Evolutionary conservation across 2,888 invertebrate genomes (phyloP).

Genomic region (Cephus nigrinus): DNA sequence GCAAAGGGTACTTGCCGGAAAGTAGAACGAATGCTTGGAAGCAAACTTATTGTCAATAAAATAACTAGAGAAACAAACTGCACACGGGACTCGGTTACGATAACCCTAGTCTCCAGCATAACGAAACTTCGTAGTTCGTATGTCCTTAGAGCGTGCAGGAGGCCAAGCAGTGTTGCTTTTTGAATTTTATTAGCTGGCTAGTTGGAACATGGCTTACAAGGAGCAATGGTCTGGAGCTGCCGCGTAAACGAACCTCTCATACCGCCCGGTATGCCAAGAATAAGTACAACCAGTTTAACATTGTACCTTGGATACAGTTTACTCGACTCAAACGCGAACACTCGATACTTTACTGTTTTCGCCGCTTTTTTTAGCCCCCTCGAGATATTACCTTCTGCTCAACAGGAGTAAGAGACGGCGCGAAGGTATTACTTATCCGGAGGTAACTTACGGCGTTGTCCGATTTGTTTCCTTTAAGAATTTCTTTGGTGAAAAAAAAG

Average conservation of each 20-base stretch:
- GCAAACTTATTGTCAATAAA: not conserved
- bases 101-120: not conserved
- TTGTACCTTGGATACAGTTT: not conserved
- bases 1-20: not conserved
- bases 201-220: not conserved
- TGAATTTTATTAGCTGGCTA: not conserved
- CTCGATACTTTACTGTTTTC: not conserved
- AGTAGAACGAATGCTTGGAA: not conserved
- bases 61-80: not conserved
- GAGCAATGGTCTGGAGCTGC: not conserved
- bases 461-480: not conserved
- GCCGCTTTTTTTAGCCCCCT: not conserved
- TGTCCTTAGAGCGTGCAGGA: not conserved
- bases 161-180: not conserved
- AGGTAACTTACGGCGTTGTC: not conserved
- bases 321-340: not conserved
- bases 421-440: not conserved
- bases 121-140: not conserved
- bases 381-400: not conserved
- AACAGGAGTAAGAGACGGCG: not conserved
- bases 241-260: not conserved
- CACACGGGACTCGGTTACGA: not conserved
- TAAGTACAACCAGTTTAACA: not conserved
- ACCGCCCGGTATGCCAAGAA: not conserved
- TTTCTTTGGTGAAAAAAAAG: not conserved